phyloP scores from a whole-genome alignment of 2,113 vertebrate genomes.

The Bambusicola thoracicus region DNA sequence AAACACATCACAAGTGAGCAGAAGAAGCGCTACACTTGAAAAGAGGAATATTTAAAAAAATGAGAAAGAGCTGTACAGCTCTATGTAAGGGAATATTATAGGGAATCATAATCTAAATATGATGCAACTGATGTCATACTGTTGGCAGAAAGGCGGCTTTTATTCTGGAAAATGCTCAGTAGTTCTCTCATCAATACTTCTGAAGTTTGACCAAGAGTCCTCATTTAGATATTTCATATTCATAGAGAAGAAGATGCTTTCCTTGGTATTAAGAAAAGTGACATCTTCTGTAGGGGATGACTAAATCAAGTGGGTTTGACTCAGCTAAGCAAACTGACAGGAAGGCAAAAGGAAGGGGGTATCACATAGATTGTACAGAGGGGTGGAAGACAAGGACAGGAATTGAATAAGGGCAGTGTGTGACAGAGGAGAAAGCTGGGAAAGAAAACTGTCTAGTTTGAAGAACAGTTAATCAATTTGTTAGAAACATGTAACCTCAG shows the following conservation, averaged over 20 bases:
- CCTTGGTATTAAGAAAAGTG: not conserved
- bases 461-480: not conserved
- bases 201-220: not conserved
- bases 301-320: not conserved
- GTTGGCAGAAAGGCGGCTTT: not conserved
- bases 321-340: not conserved
- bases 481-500: not conserved
- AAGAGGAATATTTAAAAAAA: not conserved
- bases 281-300: not conserved
- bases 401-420: not conserved
- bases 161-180: not conserved
- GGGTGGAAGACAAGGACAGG: not conserved
- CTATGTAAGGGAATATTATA: not conserved
- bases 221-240: not conserved
- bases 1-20: rapidly evolving
- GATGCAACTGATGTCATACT: not conserved
- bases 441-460: not conserved
- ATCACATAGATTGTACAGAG: not conserved
- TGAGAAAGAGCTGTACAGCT: not conserved
- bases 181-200: not conserved
- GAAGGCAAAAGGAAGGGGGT: not conserved
- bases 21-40: not conserved
- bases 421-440: not conserved
- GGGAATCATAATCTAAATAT: not conserved
- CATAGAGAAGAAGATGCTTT: not conserved